Evolutionary conservation across 64 coral and sea anemone species (phyloP), one percentile per base, ranked within the genome.

Genomic region (Montipora capricornis): DNA sequence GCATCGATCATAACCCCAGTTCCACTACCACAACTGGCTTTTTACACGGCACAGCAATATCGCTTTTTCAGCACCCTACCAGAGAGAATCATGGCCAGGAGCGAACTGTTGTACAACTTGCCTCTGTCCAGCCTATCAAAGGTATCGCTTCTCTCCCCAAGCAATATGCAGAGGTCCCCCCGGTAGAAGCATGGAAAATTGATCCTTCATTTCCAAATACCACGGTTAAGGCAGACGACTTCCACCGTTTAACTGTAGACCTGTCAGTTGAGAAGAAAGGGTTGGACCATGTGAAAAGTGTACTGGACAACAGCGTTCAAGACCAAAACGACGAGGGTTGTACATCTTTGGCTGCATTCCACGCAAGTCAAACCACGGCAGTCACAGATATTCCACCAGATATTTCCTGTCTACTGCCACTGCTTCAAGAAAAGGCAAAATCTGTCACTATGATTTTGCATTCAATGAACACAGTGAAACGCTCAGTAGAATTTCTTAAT

Each of bases 121-220:
- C 24, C 64, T 70, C 62, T 70, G 83, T 70, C 71, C 55, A 87
- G 83, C 83, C 83, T 45, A 70, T 64, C 61, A 20, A 87, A 44
- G 83, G 60, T 68, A 87, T 87, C 47, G 62, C 84, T 88, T 70
- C 86, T 76, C 86, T 88, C 52, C 86, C 86, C 44, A 75, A 24
- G 47, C 44, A 88, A 88, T 88, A 74, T 76, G 86, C 86, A 74
- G 86, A 88, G 53, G 87, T 89, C 8, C 87, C 87, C 49, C 52
- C 87, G 14, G 50, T 89, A 78, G 50, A 89, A 59, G 16, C n/a
- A 59, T 89, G 87, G 87, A 89, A 52, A 89, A 89, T 17, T 44
- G 71, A 89, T 78, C 87, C 87, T 89, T 75, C 87, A 16, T 75
- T 76, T 22, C 70, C 87, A 89, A 89, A 46, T n/a, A 75, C 70